A percentile compares a stretch with the other conserved stretches of the same genome.
Evolutionary conservation across 2,113 vertebrate genomes (phyloP).

Genomic region (Megaceryle maxima): DNA sequence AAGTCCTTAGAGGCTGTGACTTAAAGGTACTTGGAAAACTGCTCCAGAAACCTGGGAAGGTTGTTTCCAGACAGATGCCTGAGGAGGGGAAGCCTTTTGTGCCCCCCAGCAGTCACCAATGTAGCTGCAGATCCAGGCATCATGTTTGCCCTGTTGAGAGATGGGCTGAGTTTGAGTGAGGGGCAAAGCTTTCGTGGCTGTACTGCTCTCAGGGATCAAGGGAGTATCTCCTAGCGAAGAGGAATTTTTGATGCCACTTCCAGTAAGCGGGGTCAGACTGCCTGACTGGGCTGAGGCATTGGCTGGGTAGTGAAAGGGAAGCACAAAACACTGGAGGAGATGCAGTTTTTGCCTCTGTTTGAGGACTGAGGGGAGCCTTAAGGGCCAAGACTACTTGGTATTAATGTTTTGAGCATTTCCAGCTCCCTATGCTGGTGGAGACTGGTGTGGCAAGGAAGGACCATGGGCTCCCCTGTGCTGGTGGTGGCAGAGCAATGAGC

Average conservation of each 20-base stretch:
- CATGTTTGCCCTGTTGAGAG: too few species aligned
- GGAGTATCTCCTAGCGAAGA: background rate
- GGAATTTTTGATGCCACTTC: background rate
- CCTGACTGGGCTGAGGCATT: rapidly evolving
- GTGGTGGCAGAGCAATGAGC: rapidly evolving
- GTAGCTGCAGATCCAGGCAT: background rate
- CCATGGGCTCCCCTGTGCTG: background rate
- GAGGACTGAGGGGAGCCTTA: background rate
- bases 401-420: background rate
- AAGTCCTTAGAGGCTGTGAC: background rate
- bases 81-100: background rate
- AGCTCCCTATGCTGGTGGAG: background rate
- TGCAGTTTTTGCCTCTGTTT: background rate
- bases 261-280: background rate
- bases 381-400: background rate
- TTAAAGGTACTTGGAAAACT: background rate
- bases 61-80: background rate
- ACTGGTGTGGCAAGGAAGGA: background rate
- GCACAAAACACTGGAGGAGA: background rate
- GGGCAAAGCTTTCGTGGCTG: background rate
- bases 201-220: background rate
- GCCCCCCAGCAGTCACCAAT: background rate
- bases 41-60: background rate
- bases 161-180: too few species aligned
- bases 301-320: background rate